Evolutionary conservation across 2,113 vertebrate genomes (phyloP).

Genomic region (Proteles cristata): DNA sequence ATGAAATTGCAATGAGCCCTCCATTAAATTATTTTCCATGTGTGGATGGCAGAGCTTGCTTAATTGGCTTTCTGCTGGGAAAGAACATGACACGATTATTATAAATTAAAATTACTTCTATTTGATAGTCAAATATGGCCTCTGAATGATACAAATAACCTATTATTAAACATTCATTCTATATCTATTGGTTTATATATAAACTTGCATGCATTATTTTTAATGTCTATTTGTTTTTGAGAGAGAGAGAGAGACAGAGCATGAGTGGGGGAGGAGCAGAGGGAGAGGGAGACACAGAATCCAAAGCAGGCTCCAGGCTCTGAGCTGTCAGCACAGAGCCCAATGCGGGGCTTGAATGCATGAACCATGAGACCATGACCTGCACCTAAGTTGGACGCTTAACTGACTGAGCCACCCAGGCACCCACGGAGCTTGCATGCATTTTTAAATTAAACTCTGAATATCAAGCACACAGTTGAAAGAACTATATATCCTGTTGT

Average conservation of each 20-base stretch:
- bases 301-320: too few species aligned
- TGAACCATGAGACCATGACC: too few species aligned
- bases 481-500: not conserved
- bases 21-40: not conserved
- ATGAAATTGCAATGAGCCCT: not conserved
- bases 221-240: too few species aligned
- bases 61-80: not conserved
- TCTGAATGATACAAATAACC: not conserved
- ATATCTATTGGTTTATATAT: not conserved
- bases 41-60: not conserved
- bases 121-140: not conserved
- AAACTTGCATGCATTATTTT: not conserved
- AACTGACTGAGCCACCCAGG: too few species aligned
- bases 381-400: too few species aligned
- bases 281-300: too few species aligned
- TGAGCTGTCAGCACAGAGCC: too few species aligned
- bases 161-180: not conserved
- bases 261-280: too few species aligned
- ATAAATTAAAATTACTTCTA: not conserved
- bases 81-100: not conserved
- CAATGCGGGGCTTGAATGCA: too few species aligned
- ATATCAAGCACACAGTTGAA: not conserved
- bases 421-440: too few species aligned
- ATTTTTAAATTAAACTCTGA: not conserved
- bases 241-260: too few species aligned